phyloP scores from a whole-genome alignment of 1,140 invertebrate genomes.

The Heliconius melpomene region DNA sequence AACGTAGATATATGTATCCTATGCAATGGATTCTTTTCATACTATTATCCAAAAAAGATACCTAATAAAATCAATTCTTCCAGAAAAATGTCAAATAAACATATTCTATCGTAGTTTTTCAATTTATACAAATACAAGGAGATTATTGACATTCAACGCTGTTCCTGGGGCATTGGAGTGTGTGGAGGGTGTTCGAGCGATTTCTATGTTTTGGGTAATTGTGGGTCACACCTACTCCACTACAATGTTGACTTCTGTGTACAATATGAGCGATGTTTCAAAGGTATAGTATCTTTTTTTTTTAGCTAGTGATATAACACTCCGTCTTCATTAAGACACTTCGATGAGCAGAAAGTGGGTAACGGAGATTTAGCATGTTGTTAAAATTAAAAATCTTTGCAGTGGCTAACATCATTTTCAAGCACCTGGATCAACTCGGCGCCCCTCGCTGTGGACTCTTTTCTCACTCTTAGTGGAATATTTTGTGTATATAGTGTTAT shows the following conservation, averaged over 20 bases:
- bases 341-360: too few species aligned
- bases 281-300: conserved; percentile 33
- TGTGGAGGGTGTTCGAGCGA: conserved; percentile 82
- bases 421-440: conserved; percentile 60
- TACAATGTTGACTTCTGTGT: conserved; percentile 38
- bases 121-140: conserved; percentile 58
- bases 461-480: conserved; percentile 83
- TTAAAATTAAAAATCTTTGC: conserved; percentile 35
- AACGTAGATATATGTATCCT: too few species aligned
- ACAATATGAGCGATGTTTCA: conserved; percentile 42
- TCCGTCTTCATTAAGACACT: too few species aligned
- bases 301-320: too few species aligned
- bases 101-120: conserved; percentile 54
- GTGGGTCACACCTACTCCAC: conserved; percentile 57
- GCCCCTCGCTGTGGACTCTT: conserved; percentile 80
- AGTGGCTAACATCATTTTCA: conserved; percentile 50
- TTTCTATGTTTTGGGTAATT: conserved; percentile 86
- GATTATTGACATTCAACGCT: conserved; percentile 50
- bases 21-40: too few species aligned
- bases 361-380: too few species aligned
- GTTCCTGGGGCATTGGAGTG: conserved; percentile 66
- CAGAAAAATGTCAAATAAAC: conserved; percentile 52
- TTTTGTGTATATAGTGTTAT: conserved; percentile 82
- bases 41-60: too few species aligned
- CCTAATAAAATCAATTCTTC: conserved; percentile 24